A percentile compares a stretch with the other conserved stretches of the same genome.
Conservation (phyloP, 2,113 vertebrate species). For the Monarcha castaneiventris region DNA sequence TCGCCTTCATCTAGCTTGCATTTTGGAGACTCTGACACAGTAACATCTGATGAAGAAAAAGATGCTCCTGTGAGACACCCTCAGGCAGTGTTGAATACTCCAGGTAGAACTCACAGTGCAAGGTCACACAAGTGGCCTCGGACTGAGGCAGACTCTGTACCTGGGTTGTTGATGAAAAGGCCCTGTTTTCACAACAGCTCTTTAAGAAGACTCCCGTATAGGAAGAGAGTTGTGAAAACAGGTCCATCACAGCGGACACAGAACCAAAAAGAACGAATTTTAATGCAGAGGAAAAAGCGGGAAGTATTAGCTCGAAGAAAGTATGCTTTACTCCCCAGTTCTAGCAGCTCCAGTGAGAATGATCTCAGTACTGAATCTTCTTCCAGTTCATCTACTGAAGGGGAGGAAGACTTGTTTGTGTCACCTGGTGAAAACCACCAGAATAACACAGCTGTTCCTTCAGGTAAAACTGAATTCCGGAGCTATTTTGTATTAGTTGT, state of each 20-base stretch:
- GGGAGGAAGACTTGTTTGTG: conserved; percentile 92
- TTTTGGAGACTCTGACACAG: conserved; percentile 95
- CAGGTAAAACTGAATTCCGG: conserved; percentile 78
- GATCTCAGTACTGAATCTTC: conserved; percentile 91
- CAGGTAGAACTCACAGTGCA: conserved; percentile 82
- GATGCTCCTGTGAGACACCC: conserved; percentile 74
- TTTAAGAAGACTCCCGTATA: conserved; percentile 80
- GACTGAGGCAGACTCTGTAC: conserved; percentile 85
- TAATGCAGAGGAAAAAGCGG: conserved; percentile 93
- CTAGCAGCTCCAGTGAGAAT: conserved; percentile 93
- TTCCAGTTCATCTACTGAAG: conserved; percentile 91
- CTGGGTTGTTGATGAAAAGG: conserved; percentile 85
- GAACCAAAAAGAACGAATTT: conserved; percentile 92
- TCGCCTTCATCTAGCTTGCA: conserved; percentile 94
- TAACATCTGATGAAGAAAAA: conserved; percentile 92
- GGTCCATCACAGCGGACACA: conserved; percentile 87
- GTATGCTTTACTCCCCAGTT: conserved; percentile 90
- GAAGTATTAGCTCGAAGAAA: conserved; percentile 91
- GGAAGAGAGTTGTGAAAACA: conserved; percentile 91
- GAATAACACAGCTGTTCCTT: conserved; percentile 83
- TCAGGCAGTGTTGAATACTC: conserved; percentile 73
- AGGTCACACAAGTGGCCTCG: conserved; percentile 92
- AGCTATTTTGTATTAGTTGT: neutral
- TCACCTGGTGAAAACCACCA: conserved; percentile 87
- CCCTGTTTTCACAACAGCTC: conserved; percentile 83